phyloP scores from a whole-genome alignment of 2,888 invertebrate genomes.

The Drosophila greeni region DNA sequence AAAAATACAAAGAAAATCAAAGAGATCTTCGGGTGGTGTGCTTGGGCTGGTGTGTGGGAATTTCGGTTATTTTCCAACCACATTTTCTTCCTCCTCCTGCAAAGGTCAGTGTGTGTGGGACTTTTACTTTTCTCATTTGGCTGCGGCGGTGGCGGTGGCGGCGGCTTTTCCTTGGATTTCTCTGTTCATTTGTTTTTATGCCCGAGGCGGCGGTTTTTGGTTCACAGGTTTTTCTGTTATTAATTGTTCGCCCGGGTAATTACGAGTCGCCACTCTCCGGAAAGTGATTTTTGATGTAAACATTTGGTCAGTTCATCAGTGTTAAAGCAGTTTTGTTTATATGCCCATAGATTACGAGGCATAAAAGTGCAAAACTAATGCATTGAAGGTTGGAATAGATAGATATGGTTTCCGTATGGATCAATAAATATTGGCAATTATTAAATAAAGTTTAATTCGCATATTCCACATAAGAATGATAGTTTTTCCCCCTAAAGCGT shows the following conservation, averaged over 20 bases:
- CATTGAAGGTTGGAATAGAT: background rate
- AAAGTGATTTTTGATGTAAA: constrained; percentile 38
- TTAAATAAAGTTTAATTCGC: background rate
- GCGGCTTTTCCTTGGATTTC: constrained; percentile 19
- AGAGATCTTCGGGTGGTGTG: constrained; percentile 40
- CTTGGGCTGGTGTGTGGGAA: constrained; percentile 52
- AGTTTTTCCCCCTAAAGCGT: background rate
- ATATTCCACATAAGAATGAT: too few species aligned
- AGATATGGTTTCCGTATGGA: background rate
- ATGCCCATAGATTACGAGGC: constrained; percentile 6
- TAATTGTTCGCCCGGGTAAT: constrained; percentile 31
- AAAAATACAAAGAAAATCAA: constrained; percentile 30
- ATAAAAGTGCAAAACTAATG: background rate
- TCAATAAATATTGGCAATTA: background rate
- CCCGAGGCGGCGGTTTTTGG: constrained; percentile 23
- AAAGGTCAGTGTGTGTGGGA: constrained; percentile 37
- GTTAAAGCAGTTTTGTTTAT: constrained; percentile 11
- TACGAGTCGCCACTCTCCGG: constrained; percentile 21
- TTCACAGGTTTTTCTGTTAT: constrained; percentile 27
- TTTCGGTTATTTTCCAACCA: constrained; percentile 46
- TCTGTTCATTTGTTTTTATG: constrained; percentile 10
- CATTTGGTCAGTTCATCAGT: constrained; percentile 18
- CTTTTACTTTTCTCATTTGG: constrained; percentile 39
- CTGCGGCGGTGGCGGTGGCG: constrained; percentile 13
- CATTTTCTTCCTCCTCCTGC: constrained; percentile 33